Evolutionary conservation across 1,140 invertebrate genomes (phyloP), one percentile per base, ranked within the genome.

Genomic region (Wasmannia auropunctata): DNA sequence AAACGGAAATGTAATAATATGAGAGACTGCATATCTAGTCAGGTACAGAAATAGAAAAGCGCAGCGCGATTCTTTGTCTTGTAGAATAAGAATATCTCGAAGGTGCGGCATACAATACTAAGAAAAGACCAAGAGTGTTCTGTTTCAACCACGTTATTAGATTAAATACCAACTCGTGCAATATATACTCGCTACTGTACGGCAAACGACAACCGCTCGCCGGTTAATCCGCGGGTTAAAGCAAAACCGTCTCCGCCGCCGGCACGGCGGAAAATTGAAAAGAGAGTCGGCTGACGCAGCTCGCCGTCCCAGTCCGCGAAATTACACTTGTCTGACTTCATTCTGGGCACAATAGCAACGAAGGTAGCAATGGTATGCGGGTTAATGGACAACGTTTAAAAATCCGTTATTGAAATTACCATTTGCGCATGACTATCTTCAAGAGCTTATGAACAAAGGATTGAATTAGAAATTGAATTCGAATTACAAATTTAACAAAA

Each of bases 121-220:
- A 86, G 72, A 70, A 69, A 58, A 58, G 51, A 34, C 22, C 49
- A 58, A 65, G 85, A 81, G 70, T 87, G 63, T 75, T 58, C 58
- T 25, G 54, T 74, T 80, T 75, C 69, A 49, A 63, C 43, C 58
- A 70, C 37, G 85, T 86, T 76, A 76, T 63, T 79, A 85, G 60
- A 90, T 90, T 87, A 90, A 90, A 75, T 74, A 49, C 49, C 84
- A 87, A 89, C 86, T 85, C 85, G 65, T 79, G 79, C 28, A 19
- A 22, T 25, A 37, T 77, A 75, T 72, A 54, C 79, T 8, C 40
- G 46, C 56, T 67, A 28, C 79, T 67, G 51, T 65, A 43, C 49
- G 25, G 63, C 46, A 81, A 56, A 58, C 56, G 77, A 80, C 77
- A 69, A 79, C 74, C 60, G 67, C 46, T 87, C 65, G 86, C 49